phyloP scores from a whole-genome alignment of 2,888 invertebrate genomes.

The Oeneis ivallda region DNA sequence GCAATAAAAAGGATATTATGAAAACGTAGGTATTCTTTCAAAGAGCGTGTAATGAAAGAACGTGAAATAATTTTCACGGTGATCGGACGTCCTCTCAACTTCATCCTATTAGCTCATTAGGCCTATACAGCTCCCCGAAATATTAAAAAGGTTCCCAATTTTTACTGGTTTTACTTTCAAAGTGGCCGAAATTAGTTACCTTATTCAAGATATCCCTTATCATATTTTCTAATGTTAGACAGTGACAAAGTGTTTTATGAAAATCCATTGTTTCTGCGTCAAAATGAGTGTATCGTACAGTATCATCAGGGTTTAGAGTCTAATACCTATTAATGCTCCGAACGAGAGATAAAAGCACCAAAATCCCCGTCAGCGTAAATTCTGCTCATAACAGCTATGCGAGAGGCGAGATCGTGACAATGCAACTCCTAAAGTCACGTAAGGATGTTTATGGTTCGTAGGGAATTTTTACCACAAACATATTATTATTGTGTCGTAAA shows the following conservation, averaged over 20 bases:
- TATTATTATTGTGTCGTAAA: conserved; percentile 1
- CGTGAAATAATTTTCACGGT: background rate
- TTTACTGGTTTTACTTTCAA: background rate
- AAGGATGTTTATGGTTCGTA: background rate
- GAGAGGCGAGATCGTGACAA: conserved; percentile 14
- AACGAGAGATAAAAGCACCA: background rate
- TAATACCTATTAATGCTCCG: background rate
- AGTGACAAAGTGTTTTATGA: background rate
- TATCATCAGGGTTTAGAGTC: background rate
- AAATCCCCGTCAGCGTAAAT: conserved; percentile 15
- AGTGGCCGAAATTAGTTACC: background rate
- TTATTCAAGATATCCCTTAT: background rate
- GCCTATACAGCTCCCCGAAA: background rate
- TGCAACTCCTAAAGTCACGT: conserved; percentile 11
- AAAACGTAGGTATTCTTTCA: background rate
- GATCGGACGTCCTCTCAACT: background rate
- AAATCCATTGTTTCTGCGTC: background rate
- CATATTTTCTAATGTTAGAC: background rate
- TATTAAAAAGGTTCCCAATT: background rate
- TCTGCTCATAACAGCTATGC: conserved; percentile 7
- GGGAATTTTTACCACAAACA: background rate
- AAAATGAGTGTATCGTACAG: background rate
- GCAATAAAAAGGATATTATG: background rate
- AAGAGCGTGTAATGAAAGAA: background rate
- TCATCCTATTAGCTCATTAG: background rate